phyloP scores from a whole-genome alignment of 2,797 vertebrate species.

The Fistularia tabacaria region DNA sequence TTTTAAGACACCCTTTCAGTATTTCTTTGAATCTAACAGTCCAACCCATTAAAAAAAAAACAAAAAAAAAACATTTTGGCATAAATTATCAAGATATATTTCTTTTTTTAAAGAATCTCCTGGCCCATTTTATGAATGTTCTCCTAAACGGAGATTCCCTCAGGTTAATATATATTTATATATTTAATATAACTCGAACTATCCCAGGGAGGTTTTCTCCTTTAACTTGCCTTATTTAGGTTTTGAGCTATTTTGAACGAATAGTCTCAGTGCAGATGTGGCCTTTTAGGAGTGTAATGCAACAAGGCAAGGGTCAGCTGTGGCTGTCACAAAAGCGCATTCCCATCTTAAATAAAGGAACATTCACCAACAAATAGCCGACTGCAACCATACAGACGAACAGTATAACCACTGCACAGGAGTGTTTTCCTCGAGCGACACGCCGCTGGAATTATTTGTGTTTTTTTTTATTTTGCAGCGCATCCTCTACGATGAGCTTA shows the following conservation, averaged over 20 bases:
- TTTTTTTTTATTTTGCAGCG: constrained; percentile 10
- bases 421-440: constrained; percentile 15
- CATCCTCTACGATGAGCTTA: constrained; percentile 17
- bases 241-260: constrained; percentile 32
- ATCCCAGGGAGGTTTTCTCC: constrained; percentile 36
- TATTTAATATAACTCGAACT: constrained; percentile 26
- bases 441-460: constrained; percentile 14
- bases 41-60: no score
- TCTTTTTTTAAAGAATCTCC: constrained; percentile 14
- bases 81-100: background rate
- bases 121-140: constrained; percentile 51
- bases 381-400: no score
- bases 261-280: constrained; percentile 24
- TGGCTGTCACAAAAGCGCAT: background rate
- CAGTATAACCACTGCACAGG: constrained; percentile 24
- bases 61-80: background rate
- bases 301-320: no score
- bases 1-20: no score
- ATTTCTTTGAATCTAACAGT: no score
- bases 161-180: constrained; percentile 48
- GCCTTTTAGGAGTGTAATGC: constrained; percentile 43
- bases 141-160: constrained; percentile 58
- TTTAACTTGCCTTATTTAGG: constrained; percentile 65
- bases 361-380: no score
- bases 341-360: no score